Percentiles rank a stretch among this genome's conserved stretches.
phyloP scores from a whole-genome alignment of 2,113 vertebrate genomes.

The Bambusicola thoracicus region DNA sequence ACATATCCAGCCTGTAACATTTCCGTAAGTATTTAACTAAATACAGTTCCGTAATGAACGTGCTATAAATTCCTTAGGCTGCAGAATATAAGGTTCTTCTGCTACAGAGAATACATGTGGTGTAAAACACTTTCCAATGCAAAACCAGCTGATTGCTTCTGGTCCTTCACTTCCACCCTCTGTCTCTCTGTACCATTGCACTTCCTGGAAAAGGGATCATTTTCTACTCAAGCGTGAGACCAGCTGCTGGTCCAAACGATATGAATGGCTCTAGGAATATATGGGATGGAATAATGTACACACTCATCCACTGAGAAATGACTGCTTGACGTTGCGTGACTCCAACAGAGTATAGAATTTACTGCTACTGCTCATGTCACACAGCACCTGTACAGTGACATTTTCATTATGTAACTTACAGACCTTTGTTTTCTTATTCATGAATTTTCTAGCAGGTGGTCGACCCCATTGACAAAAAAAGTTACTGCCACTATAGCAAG shows the following conservation, averaged over 20 bases:
- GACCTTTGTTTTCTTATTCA: background rate
- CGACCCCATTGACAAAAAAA: background rate
- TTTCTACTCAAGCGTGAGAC: background rate
- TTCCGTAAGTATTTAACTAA: constrained; percentile 26
- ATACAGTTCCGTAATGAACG: constrained; percentile 16
- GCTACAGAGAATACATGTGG: background rate
- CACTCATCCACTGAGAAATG: background rate
- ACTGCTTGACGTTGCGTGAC: background rate
- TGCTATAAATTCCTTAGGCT: constrained; percentile 29
- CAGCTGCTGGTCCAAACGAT: background rate
- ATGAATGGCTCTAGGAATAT: background rate
- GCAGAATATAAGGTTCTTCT: constrained; percentile 2
- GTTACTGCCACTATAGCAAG: background rate
- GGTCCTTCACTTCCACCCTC: background rate
- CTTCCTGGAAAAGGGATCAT: background rate
- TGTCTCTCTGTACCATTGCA: background rate
- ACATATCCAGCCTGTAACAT: background rate
- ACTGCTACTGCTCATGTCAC: background rate
- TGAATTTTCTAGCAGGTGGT: background rate
- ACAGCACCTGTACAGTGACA: background rate
- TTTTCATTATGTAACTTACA: background rate
- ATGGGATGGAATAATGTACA: background rate
- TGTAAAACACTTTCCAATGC: background rate
- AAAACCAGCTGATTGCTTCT: background rate
- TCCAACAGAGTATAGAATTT: constrained; percentile 22